Conservation (phyloP, 2,113 vertebrate genomes). For the Ptilonorhynchus violaceus region DNA sequence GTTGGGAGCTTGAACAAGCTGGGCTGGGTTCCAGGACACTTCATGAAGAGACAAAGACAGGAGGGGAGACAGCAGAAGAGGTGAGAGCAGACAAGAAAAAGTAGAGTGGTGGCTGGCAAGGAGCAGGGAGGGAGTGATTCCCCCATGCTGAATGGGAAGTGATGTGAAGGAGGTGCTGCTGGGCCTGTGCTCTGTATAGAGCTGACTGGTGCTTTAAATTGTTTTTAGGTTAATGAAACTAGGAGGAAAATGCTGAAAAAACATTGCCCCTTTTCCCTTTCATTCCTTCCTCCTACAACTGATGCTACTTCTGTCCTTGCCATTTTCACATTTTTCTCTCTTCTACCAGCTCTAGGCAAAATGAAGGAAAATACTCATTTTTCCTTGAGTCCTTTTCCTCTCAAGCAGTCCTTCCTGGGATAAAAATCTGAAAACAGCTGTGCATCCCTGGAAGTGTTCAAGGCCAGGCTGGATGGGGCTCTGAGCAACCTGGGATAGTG, state of each 20-base stretch:
- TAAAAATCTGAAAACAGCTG: not conserved
- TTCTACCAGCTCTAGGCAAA: not conserved
- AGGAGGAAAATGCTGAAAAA: not conserved
- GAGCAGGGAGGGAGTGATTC: not conserved
- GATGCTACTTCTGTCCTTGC: not conserved
- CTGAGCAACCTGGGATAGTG: not conserved
- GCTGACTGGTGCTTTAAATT: not conserved
- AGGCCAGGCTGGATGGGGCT: not conserved
- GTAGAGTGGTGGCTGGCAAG: not conserved
- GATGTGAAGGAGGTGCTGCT: not conserved
- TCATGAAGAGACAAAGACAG: not conserved
- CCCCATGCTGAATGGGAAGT: not conserved
- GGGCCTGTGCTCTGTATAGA: not conserved
- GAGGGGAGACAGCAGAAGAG: not conserved
- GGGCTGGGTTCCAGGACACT: slow-evolving; percentile 25
- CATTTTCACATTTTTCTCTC: not conserved
- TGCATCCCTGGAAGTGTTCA: not conserved
- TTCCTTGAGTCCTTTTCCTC: not conserved
- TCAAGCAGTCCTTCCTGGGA: not conserved
- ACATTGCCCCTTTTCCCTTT: not conserved
- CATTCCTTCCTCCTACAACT: not conserved
- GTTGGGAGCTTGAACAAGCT: not conserved
- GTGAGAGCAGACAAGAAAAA: not conserved
- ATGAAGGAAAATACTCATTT: not conserved
- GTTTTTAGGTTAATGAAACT: not conserved